phyloP scores from a whole-genome alignment of 2,888 invertebrate genomes.

The Osmoderma eremita region DNA sequence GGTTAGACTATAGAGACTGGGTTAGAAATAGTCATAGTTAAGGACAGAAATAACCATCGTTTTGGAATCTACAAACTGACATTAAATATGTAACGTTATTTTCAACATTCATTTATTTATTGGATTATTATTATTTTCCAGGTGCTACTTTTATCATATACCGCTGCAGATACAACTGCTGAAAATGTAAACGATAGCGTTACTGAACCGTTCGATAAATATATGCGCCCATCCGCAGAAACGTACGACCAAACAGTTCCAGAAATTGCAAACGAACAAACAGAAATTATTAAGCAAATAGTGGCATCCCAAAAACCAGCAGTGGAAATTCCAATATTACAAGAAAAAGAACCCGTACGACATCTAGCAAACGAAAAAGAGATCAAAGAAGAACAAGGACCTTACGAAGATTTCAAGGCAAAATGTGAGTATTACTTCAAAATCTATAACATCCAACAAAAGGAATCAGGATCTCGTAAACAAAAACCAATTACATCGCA shows the following conservation, averaged over 20 bases:
- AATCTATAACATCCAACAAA: constrained; percentile 4
- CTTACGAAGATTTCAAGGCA: constrained; percentile 54
- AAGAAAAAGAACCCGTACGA: constrained; percentile 18
- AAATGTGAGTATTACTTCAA: constrained; percentile 54
- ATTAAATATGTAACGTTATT: background rate
- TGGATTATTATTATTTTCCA: constrained; percentile 10
- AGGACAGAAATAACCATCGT: too few species aligned
- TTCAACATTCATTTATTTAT: background rate
- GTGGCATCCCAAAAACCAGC: constrained; percentile 51
- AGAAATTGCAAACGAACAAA: constrained; percentile 58
- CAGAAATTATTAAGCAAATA: constrained; percentile 59
- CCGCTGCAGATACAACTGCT: constrained; percentile 5
- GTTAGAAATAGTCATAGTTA: too few species aligned
- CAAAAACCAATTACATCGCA: constrained; percentile 41
- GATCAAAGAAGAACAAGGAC: constrained; percentile 44
- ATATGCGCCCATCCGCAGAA: constrained; percentile 16
- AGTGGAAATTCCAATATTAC: constrained; percentile 44
- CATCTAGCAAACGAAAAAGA: constrained; percentile 34
- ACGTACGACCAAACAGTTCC: constrained; percentile 50
- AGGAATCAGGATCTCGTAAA: constrained; percentile 43
- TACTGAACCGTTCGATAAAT: constrained; percentile 24
- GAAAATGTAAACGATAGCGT: constrained; percentile 1
- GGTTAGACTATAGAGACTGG: too few species aligned
- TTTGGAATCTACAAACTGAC: too few species aligned
- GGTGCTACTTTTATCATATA: background rate